Base-by-base conservation (phyloP, 2,888 invertebrate species). In the Pseudococcus longispinus region DNA sequence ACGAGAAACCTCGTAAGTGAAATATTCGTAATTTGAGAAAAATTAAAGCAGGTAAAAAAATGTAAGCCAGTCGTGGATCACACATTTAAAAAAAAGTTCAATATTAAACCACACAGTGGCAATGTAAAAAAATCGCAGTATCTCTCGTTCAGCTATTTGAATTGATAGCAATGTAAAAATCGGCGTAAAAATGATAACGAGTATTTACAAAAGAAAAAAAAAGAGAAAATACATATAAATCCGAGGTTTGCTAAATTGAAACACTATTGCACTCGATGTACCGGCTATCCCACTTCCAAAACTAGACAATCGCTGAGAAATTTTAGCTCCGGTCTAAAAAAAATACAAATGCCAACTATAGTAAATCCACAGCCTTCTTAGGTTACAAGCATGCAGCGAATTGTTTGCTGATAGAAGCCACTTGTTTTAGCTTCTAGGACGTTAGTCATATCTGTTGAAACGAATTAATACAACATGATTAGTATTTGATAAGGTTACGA, bases 391-490 rank as follows among this genome's bases (percentile, higher is more conserved):
- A 46, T 83, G 51, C 46, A 83, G 46, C 32, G 83, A 83, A 46
- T 55, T 46, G 46, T n/a, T 51, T 55, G 51, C 84, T 51, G 55
- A n/a, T 84, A 84, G 37, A 51, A 84, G 55, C 55, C 55, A 84
- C 46, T 84, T 60, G 55, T n/a, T 51, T 55, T 9, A 80, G 77
- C 77, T 55, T 51, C 84, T 84, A 84, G 29, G 84, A 37, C 60
- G 84, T 84, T 84, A 84, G 84, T 84, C 84, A 84, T 84, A 84
- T 84, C 84, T 84, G 84, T 37, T 42, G 46, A 55, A 44, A 83
- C 18, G n/a, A 46, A n/a, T 23, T 42, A 51, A 65, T 29, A 42
- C 9, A 32, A 84, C 4, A 32, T 37, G 8, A 65, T 20, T 84
- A 65, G 44, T 44, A 3, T 3, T 29, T 29, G 44, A 13, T 37